Evolutionary conservation across 1,140 invertebrate species (phyloP), one percentile per base, ranked within the genome.

Genomic region (Semibalanus balanoides): DNA sequence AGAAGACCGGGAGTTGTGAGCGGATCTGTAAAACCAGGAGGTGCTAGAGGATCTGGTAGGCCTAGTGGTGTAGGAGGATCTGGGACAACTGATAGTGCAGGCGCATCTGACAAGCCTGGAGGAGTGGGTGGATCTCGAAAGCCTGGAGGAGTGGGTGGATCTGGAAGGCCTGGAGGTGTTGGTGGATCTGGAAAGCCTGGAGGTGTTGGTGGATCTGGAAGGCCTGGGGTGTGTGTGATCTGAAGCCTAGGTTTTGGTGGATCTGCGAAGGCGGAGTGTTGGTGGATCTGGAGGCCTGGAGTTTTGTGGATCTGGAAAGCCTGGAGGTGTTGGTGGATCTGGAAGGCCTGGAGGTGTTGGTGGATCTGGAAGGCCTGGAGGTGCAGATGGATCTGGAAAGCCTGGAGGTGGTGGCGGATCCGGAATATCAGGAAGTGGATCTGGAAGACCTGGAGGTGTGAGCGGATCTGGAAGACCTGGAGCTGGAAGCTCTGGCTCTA

Each of bases 381-480:
- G 51, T 29, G 73, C 31, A 43, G 76, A 77, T 51, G 29, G 30
- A 19, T n/a, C n/a, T 17, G 31, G 43, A 31, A 74, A 75, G 51
- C 31, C 78, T 31, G 74, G 31, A 28, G 75, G 76, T 75, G 64
- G 69, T n/a, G n/a, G n/a, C n/a, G n/a, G n/a, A n/a, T n/a, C n/a
- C n/a, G n/a, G n/a, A n/a, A n/a, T n/a, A n/a, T n/a, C n/a, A n/a
- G n/a, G n/a, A n/a, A n/a, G n/a, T n/a, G n/a, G n/a, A n/a, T n/a
- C n/a, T n/a, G n/a, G n/a, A n/a, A n/a, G n/a, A 40, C 35, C 71
- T 78, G 71, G 73, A 75, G 77, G 30, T 28, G 76, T 31, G 31
- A 77, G 70, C 72, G 81, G 79, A 31, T 76, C 74, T 22, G 80
- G 80, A 70, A 35, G 76, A 74, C 76, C 74, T 64, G 75, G 51